Evolutionary conservation across 1,140 invertebrate species (phyloP).

Genomic region (Aphelenchoides besseyi): DNA sequence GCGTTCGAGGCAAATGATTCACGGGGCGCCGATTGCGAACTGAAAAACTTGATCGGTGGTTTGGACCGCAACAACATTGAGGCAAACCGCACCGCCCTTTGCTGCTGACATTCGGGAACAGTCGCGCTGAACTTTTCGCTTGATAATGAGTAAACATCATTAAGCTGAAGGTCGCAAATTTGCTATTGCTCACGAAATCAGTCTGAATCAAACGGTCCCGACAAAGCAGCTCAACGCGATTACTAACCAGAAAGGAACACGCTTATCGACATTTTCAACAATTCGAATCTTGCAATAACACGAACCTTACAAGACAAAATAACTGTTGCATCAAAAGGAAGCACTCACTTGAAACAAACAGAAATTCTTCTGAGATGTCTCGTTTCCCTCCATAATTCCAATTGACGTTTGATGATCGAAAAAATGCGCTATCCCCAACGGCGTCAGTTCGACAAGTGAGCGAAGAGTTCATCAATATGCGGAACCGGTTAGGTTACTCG

Average conservation of each 20-base stretch:
- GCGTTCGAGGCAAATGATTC: background rate
- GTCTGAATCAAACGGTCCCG: background rate
- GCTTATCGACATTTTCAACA: too few relatives aligned
- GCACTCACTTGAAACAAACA: background rate
- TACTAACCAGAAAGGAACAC: too few relatives aligned
- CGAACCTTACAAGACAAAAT: too few relatives aligned
- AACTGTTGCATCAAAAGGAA: background rate
- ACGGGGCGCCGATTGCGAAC: background rate
- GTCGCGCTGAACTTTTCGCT: background rate
- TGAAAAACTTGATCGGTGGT: background rate
- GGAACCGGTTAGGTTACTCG: constrained; percentile 5
- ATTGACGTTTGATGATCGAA: background rate
- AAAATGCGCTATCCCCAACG: background rate
- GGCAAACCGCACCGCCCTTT: background rate
- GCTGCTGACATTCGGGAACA: background rate
- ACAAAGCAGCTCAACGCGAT: background rate
- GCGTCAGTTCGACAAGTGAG: background rate
- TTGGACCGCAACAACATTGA: background rate
- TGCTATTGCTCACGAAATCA: background rate
- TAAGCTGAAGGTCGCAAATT: background rate
- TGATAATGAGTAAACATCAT: background rate
- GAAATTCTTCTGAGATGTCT: background rate
- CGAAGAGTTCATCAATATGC: constrained; percentile 3
- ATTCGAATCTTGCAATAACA: too few relatives aligned
- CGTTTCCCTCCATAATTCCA: constrained; percentile 5